phyloP scores from a whole-genome alignment of 2,888 invertebrate genomes.

The Euproctis similis region DNA sequence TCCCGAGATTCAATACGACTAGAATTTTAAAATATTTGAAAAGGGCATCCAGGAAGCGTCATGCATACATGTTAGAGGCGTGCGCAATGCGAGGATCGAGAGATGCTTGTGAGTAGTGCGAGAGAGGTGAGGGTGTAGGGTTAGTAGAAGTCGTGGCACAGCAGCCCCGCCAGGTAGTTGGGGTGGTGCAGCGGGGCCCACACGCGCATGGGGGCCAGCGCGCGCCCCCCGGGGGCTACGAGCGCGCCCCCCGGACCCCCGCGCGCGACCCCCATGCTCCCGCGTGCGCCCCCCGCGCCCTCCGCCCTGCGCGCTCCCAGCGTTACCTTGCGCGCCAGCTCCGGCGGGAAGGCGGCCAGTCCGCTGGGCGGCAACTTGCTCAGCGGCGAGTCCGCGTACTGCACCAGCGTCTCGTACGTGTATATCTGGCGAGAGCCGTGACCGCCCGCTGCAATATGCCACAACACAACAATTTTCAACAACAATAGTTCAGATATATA shows the following conservation, averaged over 20 bases:
- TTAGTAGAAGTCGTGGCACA: slow-evolving; percentile 67
- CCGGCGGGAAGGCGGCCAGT: slow-evolving; percentile 63
- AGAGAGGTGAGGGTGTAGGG: slow-evolving; percentile 12
- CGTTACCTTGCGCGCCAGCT: slow-evolving; percentile 74
- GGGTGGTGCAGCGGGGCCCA: slow-evolving; percentile 53
- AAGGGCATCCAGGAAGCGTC: slow-evolving; percentile 5
- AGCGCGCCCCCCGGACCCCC: slow-evolving; percentile 18
- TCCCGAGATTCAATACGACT: slow-evolving; percentile 11
- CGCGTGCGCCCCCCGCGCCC: slow-evolving; percentile 16
- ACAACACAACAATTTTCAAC: too few relatives aligned
- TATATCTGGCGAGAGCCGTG: slow-evolving; percentile 59
- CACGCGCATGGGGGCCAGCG: slow-evolving; percentile 28
- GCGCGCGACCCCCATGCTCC: slow-evolving; percentile 1
- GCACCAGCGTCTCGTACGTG: slow-evolving; percentile 72
- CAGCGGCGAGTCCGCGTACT: slow-evolving; percentile 72
- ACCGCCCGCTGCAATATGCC: slow-evolving; percentile 30
- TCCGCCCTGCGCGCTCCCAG: slow-evolving; percentile 28
- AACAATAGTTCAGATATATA: too few relatives aligned
- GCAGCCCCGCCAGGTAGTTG: slow-evolving; percentile 65
- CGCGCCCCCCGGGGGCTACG: slow-evolving; percentile 5
- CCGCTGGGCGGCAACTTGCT: slow-evolving; percentile 71
- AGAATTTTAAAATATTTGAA: slow-evolving; percentile 13
- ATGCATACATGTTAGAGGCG: slow-evolving; percentile 9
- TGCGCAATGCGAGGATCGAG: slow-evolving; percentile 2
- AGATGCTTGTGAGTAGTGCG: slow-evolving; percentile 1